Conservation (phyloP, 2,113 vertebrate genomes). For the Xyliphius kryptos region DNA sequence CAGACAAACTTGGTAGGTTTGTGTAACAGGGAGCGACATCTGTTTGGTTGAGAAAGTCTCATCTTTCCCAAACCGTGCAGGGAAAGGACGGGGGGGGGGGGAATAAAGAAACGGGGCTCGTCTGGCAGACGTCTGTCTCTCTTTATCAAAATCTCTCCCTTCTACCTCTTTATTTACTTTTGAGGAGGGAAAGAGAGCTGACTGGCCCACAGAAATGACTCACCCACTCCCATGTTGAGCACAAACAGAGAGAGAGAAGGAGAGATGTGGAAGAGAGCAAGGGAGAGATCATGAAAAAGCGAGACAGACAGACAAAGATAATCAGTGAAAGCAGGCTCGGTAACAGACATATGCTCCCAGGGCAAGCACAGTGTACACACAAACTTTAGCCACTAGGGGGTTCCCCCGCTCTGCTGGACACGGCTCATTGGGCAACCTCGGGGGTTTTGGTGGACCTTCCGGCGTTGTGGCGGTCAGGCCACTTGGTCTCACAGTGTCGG, state of each 20-base stretch:
- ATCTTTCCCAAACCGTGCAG: slow-evolving; percentile 42
- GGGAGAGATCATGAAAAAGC: slow-evolving; percentile 25
- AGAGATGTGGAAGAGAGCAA: slow-evolving; percentile 17
- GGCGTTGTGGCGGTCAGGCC: slow-evolving; percentile 14
- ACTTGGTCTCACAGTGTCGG: slow-evolving; percentile 11
- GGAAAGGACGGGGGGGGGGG: slow-evolving; percentile 52
- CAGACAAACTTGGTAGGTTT: slow-evolving; percentile 52
- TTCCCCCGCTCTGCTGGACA: slow-evolving; percentile 63
- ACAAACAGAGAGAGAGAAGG: slow-evolving; percentile 3
- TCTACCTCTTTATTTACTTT: background rate
- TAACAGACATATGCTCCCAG: slow-evolving; percentile 87
- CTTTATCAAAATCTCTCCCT: slow-evolving; percentile 16
- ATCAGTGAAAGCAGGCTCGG: slow-evolving; percentile 85
- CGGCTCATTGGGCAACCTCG: too few species aligned
- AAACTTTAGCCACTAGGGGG: slow-evolving; percentile 78
- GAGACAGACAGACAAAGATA: slow-evolving; percentile 24
- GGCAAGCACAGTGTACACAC: slow-evolving; percentile 79
- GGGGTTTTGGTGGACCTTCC: too few species aligned
- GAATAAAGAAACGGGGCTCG: too few species aligned
- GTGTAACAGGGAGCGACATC: slow-evolving; percentile 53
- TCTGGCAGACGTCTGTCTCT: background rate
- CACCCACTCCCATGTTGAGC: too few species aligned
- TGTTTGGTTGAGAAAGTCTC: slow-evolving; percentile 37
- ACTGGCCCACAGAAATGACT: background rate
- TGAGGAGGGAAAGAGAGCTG: background rate